Base-by-base conservation (phyloP, 2,888 invertebrate genomes). In the Plagodis pulveraria region DNA sequence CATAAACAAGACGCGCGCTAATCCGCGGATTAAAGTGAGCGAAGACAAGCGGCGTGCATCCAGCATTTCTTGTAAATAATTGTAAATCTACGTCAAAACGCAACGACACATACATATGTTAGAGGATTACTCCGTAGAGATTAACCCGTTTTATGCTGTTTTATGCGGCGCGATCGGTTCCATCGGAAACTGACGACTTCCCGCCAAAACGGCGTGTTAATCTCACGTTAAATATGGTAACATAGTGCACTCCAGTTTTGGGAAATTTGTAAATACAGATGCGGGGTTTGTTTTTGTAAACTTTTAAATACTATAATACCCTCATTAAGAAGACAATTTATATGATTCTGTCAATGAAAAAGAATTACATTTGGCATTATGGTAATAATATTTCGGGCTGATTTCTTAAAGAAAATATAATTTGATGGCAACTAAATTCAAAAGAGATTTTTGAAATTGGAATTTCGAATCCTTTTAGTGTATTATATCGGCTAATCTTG, bases 31-130 rank as follows among this genome's bases (percentile, higher is more conserved):
- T 88, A 91, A 76, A 71, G 73, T 79, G 88, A 89, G 81, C 79
- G 76, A 83, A 84, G 86, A 82, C 90, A 85, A 79, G 84, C 87
- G 83, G 87, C 76, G 83, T 73, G 81, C 78, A 73, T 73, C 72
- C 73, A 73, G 80, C 71, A 76, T 82, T 86, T 84, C 87, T 81
- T 80, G 86, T 89, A 91, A 93, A 93, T 93, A 93, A 91, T 88
- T 91, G 92, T 93, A 93, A 93, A 93, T 93, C 93, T 90, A 84
- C 77, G 93, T 93, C 93, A 90, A 91, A 90, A 91, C 84, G 82
- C 81, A 87, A 84, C 84, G 89, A 89, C 89, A 86, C 80, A 81
- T 88, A 91, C 93, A 92, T 91, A 91, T 90, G 92, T 93, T 84
- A 79, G 72, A 76, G 89, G 91, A 91, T 91, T 89, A 91, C 72